Evolutionary conservation across 2,797 vertebrate genomes (phyloP).

Genomic region (Falco novaeseelandiae): DNA sequence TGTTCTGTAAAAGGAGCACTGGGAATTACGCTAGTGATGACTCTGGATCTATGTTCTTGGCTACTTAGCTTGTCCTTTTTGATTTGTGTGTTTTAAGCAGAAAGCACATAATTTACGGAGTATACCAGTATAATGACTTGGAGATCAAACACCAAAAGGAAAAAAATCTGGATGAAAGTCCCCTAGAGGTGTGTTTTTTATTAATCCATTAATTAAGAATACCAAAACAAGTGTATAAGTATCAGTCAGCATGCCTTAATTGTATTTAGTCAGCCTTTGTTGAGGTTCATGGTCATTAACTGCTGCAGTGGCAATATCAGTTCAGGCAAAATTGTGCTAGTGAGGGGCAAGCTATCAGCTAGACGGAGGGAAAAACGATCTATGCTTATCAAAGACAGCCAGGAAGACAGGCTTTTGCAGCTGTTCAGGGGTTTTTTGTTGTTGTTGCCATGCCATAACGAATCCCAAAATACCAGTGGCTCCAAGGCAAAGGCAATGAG

Average conservation of each 20-base stretch:
- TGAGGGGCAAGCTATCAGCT: neutral
- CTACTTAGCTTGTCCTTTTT: neutral
- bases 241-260: slow-evolving; percentile 39
- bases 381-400: neutral
- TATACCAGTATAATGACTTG: neutral
- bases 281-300: neutral
- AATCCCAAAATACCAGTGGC: neutral
- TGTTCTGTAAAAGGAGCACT: neutral
- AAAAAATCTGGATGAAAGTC: neutral
- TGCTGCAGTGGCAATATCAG: neutral
- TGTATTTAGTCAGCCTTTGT: neutral
- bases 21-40: neutral
- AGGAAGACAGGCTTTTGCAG: neutral
- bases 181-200: neutral
- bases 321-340: neutral
- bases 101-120: neutral
- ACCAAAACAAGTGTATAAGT: neutral
- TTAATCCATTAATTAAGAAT: slow-evolving; percentile 14
- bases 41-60: neutral
- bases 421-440: neutral
- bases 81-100: neutral
- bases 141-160: neutral
- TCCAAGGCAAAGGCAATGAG: neutral
- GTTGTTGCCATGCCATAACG: neutral
- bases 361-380: neutral